Percentiles rank a stretch among this genome's conserved stretches.
phyloP scores from a whole-genome alignment of 2,888 invertebrate genomes.

The Caenorhabditis imperialis region DNA sequence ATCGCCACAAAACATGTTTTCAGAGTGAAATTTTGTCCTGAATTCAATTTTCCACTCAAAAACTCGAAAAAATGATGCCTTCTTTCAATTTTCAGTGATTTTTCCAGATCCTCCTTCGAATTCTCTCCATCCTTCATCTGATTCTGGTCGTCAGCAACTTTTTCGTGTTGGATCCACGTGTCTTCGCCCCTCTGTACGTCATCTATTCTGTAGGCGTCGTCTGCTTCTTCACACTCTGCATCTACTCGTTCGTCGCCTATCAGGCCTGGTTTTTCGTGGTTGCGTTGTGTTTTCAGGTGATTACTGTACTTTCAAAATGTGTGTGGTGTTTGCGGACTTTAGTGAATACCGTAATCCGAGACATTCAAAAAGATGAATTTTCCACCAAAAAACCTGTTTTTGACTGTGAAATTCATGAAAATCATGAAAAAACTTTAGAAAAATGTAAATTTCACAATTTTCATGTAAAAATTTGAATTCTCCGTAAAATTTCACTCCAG shows the following conservation, averaged over 20 bases:
- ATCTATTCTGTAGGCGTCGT: constrained; percentile 47
- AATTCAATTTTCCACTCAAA: no score
- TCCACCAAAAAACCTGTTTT: no score
- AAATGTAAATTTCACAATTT: no score
- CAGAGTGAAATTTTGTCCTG: no score
- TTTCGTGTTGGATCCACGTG: constrained; percentile 37
- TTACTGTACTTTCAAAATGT: not conserved
- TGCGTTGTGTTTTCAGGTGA: constrained; percentile 33
- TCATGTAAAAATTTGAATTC: no score
- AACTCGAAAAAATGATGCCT: no score
- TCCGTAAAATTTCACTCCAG: no score
- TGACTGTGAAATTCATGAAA: not conserved
- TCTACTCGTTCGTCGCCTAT: constrained; percentile 44
- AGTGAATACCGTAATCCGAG: no score
- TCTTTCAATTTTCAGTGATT: not conserved
- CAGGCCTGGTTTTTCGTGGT: constrained; percentile 53
- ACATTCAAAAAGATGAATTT: no score
- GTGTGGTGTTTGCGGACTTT: no score
- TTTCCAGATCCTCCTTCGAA: constrained; percentile 33
- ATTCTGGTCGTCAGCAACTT: constrained; percentile 36
- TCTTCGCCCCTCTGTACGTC: constrained; percentile 32
- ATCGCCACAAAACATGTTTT: no score
- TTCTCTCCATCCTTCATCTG: constrained; percentile 34
- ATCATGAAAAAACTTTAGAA: not conserved
- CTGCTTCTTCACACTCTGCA: constrained; percentile 40